These are phyloP conservation scores for Spatulosminthurus flaviceps DNA, from an alignment of 2,888 invertebrate genomes.

Conservation along the genomic window DNA sequence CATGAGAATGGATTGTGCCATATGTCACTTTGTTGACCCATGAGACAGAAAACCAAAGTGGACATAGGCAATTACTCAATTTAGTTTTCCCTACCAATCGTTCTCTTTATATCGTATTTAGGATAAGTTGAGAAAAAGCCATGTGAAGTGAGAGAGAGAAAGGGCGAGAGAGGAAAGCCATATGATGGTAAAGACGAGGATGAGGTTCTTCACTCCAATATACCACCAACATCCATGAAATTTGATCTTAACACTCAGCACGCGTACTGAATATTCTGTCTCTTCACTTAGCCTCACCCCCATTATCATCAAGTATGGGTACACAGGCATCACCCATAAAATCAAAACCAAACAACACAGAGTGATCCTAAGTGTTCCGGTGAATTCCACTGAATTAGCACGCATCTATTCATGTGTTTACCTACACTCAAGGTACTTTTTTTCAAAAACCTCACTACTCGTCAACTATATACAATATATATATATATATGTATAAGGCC, in stretches of 20 bases:
- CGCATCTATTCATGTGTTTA: conserved; percentile 25
- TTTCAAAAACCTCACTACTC: not conserved
- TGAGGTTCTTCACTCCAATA: conserved; percentile 29
- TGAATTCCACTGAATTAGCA: conserved; percentile 31
- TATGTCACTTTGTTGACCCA: conserved; percentile 48
- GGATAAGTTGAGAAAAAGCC: not conserved
- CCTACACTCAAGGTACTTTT: conserved; percentile 15
- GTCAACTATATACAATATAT: no score
- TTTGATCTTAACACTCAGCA: conserved; percentile 48
- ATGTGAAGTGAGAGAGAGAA: conserved; percentile 10
- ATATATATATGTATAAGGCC: no score
- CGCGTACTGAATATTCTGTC: conserved; percentile 34
- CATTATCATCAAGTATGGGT: conserved; percentile 33
- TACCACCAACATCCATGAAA: conserved; percentile 46
- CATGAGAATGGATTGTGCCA: conserved; percentile 29
- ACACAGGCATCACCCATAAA: conserved; percentile 40
- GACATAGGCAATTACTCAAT: conserved; percentile 49
- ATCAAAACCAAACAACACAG: conserved; percentile 35
- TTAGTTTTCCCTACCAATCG: conserved; percentile 23
- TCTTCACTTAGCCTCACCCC: conserved; percentile 32
- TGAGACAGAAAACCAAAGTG: conserved; percentile 41
- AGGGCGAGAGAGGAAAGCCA: conserved; percentile 24
- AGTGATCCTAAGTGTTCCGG: conserved; percentile 40
- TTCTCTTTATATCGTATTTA: not conserved
- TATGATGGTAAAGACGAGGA: conserved; percentile 37